phyloP scores from a whole-genome alignment of 2,888 invertebrate species.

The Ptychoptera albimana region DNA sequence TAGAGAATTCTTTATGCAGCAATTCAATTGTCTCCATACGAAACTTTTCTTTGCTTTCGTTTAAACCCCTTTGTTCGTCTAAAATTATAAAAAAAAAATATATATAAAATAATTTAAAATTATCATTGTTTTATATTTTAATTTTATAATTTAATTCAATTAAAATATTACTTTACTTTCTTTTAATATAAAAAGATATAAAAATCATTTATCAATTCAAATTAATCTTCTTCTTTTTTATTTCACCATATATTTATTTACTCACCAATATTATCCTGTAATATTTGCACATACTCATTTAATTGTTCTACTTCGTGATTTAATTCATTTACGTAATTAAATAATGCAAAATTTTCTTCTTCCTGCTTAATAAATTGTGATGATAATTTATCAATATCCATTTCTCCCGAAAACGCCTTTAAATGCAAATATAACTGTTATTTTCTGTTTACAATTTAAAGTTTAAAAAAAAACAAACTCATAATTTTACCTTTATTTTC shows the following conservation, averaged over 20 bases:
- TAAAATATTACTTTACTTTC: too few relatives aligned
- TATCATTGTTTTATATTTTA: not conserved
- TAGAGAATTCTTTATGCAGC: conserved; percentile 3
- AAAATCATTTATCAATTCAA: too few relatives aligned
- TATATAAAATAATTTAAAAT: conserved; percentile 1
- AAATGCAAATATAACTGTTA: conserved; percentile 3
- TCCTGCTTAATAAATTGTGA: conserved; percentile 68
- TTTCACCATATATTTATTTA: too few relatives aligned
- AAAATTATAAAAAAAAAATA: not conserved
- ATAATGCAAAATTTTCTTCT: conserved; percentile 81
- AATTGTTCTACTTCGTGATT: conserved; percentile 67
- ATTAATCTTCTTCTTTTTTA: too few relatives aligned
- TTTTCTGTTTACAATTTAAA: not conserved
- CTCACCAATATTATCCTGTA: conserved; percentile 46
- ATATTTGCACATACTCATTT: conserved; percentile 46
- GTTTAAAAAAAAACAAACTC: not conserved
- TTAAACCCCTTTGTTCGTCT: conserved; percentile 7
- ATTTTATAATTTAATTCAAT: too few relatives aligned
- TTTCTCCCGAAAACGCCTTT: conserved; percentile 43
- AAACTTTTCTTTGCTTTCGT: conserved; percentile 6
- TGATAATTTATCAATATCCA: conserved; percentile 49
- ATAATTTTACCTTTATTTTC: conserved; percentile 44
- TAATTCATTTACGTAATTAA: conserved; percentile 79
- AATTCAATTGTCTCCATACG: conserved; percentile 7
- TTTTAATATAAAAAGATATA: too few relatives aligned